A percentile compares a stretch with the other conserved stretches of the same genome.
phyloP scores from a whole-genome alignment of 1,140 invertebrate species.

The Heliconius melpomene region DNA sequence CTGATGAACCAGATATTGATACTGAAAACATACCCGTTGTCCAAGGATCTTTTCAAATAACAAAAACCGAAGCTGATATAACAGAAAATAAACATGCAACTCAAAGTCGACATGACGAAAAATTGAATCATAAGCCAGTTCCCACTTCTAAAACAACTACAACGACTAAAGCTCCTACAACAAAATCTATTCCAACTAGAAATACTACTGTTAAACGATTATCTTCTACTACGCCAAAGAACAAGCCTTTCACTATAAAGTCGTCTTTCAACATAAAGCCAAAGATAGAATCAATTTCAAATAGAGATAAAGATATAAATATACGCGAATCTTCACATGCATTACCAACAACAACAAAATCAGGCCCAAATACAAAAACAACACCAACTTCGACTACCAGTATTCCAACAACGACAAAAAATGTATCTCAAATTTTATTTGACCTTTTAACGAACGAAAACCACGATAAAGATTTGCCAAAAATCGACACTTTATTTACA shows the following conservation, averaged over 20 bases:
- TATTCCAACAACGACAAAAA: slow-evolving; percentile 60
- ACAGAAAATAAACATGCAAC: slow-evolving; percentile 81
- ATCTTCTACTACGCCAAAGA: slow-evolving; percentile 58
- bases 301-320: slow-evolving; percentile 72
- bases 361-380: slow-evolving; percentile 46
- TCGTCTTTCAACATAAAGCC: slow-evolving; percentile 74
- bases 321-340: slow-evolving; percentile 60
- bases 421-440: slow-evolving; percentile 72
- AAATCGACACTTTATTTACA: slow-evolving; percentile 78
- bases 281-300: slow-evolving; percentile 62
- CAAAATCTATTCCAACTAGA: slow-evolving; percentile 63
- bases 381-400: slow-evolving; percentile 53
- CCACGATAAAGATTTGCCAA: slow-evolving; percentile 77
- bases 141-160: slow-evolving; percentile 62
- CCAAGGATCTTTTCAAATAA: slow-evolving; percentile 84
- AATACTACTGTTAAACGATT: slow-evolving; percentile 60
- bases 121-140: slow-evolving; percentile 66
- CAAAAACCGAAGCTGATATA: slow-evolving; percentile 83
- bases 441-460: slow-evolving; percentile 72
- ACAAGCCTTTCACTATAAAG: slow-evolving; percentile 73
- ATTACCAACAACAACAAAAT: slow-evolving; percentile 44
- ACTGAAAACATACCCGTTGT: slow-evolving; percentile 81
- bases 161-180: slow-evolving; percentile 65
- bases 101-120: slow-evolving; percentile 65
- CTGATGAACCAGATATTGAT: slow-evolving; percentile 80